These are phyloP conservation scores for Scaptomyza cyrtandrae DNA, from an alignment of 2,888 invertebrate genomes.

Conservation along the genomic window DNA sequence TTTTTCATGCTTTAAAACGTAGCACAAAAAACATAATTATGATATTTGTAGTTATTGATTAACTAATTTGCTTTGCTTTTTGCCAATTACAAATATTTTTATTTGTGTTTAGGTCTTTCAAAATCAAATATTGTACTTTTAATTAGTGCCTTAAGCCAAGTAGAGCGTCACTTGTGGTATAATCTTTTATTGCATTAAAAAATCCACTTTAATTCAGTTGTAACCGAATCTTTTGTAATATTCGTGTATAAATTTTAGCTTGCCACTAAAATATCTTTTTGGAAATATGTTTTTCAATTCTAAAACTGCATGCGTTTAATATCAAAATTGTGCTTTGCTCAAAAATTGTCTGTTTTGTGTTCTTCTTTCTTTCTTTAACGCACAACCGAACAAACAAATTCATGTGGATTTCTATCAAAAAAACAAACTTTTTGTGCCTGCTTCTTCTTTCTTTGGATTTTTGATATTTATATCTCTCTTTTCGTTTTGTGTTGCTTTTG, in stretches of 20 bases:
- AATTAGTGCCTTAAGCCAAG: constrained; percentile 8
- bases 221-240: not conserved
- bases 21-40: not conserved
- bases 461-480: constrained; percentile 20
- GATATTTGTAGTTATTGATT: not conserved
- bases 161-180: constrained; percentile 24
- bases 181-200: not conserved
- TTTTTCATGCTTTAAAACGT: not conserved
- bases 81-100: no score
- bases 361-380: constrained; percentile 18
- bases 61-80: not conserved
- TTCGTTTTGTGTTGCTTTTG: constrained; percentile 12
- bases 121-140: constrained; percentile 8
- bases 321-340: constrained; percentile 14
- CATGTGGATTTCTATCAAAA: constrained; percentile 42
- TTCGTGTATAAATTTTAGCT: not conserved
- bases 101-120: not conserved
- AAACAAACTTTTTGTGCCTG: constrained; percentile 8
- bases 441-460: constrained; percentile 19
- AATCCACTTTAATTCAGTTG: not conserved
- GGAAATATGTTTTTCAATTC: not conserved
- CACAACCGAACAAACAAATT: constrained; percentile 25
- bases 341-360: constrained; percentile 10
- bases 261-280: not conserved
- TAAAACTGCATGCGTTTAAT: constrained; percentile 10